Evolutionary conservation across 2,888 invertebrate species (phyloP).

Genomic region (Euclidia mi): DNA sequence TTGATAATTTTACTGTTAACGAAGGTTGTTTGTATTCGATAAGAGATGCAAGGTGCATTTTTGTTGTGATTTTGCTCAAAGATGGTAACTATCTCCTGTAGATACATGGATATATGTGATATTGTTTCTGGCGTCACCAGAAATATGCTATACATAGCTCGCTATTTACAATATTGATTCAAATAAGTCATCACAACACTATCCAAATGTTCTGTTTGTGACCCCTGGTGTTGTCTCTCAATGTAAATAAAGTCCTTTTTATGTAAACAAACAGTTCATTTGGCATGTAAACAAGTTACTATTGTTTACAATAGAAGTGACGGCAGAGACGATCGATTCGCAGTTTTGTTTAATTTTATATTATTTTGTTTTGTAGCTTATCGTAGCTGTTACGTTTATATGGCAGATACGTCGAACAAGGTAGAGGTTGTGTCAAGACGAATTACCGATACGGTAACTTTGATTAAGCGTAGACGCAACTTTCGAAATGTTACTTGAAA

Average conservation of each 20-base stretch:
- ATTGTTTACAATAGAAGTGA: conserved; percentile 7
- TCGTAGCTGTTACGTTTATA: conserved; percentile 30
- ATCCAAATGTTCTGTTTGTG: conserved; percentile 4
- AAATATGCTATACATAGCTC: too few relatives aligned
- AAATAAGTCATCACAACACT: too few relatives aligned
- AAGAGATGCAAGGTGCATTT: conserved; percentile 42
- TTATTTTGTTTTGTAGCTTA: conserved; percentile 31
- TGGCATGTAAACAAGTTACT: conserved; percentile 5
- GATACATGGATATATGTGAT: conserved; percentile 22
- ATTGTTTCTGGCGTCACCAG: conserved; percentile 19
- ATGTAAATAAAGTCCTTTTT: neutral
- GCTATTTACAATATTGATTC: too few relatives aligned
- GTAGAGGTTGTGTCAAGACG: conserved; percentile 42
- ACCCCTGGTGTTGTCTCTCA: neutral
- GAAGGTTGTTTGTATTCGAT: conserved; percentile 22
- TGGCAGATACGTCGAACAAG: conserved; percentile 41
- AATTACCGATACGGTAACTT: conserved; percentile 33
- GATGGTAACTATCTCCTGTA: conserved; percentile 28
- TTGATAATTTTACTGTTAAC: conserved; percentile 26
- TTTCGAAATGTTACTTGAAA: conserved; percentile 39
- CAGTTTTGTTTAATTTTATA: conserved; percentile 24
- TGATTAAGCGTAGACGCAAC: conserved; percentile 26
- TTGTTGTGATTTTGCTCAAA: conserved; percentile 56
- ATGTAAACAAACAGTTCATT: conserved; percentile 1
- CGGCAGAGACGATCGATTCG: conserved; percentile 25